Base-by-base conservation (phyloP, 2,888 invertebrate genomes). In the Chloromyia formosa region DNA sequence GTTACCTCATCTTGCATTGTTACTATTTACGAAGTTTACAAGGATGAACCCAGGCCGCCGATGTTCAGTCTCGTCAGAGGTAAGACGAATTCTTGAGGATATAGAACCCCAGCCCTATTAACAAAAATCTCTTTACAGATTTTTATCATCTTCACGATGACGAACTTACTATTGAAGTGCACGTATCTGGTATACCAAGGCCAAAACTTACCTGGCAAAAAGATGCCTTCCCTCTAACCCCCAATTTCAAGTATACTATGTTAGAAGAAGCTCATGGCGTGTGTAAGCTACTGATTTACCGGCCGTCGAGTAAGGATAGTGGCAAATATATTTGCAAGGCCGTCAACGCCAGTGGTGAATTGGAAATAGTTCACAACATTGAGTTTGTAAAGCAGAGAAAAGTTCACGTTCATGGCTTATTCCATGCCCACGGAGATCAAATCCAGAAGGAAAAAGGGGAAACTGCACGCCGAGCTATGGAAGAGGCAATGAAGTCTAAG, bases 321-420 rank as follows among this genome's bases (percentile, higher is more conserved):
- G 93, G 92, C 1, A 86, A 89, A 78, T 93, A 91, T 80, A 88
- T 88, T 64, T 91, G 93, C 79, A 90, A 89, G 80, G 93, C 92
- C 0, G 84, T 86, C n/a, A 94, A 93, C 82, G 87, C 88, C 69
- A 87, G 88, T 35, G 93, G 93, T 5, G 87, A 89, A 79, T 88
- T 88, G 0, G 81, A 83, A 74, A 81, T 83, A 1, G 80, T 80
- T 35, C 85, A 86, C 84, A 80, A 86, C 81, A 75, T 89, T 82
- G 79, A 88, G 86, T 80, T 90, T 84, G 79, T 87, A 86, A 81
- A 86, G 87, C 80, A 86, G 86, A 78, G 88, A 86, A 81, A 89
- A 86, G 81, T 84, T 82, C 80, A 86, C 74, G 82, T 84, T 7
- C 84, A 81, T 42, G 85, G 85, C 2, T 82, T 85, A 20, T 84